Evolutionary conservation across 2,113 vertebrate species (phyloP).

Genomic region (Cettia cetti): DNA sequence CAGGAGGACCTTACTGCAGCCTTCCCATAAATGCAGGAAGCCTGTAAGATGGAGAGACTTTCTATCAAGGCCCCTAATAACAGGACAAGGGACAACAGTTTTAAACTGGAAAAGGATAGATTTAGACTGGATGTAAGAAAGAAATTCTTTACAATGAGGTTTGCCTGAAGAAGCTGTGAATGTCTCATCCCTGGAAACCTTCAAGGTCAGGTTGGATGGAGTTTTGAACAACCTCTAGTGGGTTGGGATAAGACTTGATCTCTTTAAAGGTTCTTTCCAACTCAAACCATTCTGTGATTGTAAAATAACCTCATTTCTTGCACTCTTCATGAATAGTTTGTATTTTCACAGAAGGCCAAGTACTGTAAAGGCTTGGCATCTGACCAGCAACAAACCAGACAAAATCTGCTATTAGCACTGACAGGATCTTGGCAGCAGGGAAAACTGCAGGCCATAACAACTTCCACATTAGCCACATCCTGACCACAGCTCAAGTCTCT

Average conservation of each 20-base stretch:
- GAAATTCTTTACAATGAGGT: neutral
- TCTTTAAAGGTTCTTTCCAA: neutral
- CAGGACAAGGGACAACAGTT: neutral
- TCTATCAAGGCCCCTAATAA: neutral
- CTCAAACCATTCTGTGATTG: neutral
- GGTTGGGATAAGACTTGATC: no score
- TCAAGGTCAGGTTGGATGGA: neutral
- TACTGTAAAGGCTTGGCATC: neutral
- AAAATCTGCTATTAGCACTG: neutral
- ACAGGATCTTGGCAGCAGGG: neutral
- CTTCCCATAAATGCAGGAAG: neutral
- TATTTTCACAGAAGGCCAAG: neutral
- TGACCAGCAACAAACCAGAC: neutral
- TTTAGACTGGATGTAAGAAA: neutral
- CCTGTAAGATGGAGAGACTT: neutral
- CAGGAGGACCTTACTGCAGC: accelerated
- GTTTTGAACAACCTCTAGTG: neutral
- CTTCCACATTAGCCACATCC: slow-evolving; percentile 32
- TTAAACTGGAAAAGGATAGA: neutral
- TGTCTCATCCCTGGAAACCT: neutral
- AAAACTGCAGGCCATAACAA: neutral
- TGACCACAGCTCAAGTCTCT: neutral
- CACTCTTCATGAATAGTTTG: neutral
- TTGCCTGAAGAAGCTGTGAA: neutral
- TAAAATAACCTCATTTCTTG: neutral